Evolutionary conservation across 1,140 invertebrate genomes (phyloP), one percentile per base, ranked within the genome.

Genomic region (Campodea augens): DNA sequence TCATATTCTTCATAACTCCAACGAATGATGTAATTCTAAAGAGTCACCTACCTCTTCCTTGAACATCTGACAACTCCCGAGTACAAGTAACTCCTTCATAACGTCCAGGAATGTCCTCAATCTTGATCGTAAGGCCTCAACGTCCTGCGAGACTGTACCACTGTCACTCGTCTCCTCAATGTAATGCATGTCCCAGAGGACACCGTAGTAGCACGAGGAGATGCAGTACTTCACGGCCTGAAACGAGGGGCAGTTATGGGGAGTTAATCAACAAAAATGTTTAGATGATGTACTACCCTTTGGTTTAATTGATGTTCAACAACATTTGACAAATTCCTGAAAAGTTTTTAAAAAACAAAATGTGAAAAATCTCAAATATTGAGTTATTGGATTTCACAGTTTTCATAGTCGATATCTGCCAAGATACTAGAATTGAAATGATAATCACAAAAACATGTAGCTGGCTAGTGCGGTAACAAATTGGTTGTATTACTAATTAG

Each of bases 171-270:
- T 65, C 54, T 86, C 77, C 64, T 91, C 82, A 13, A 91, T 58
- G 51, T 77, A 72, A 58, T 81, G 72, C 44, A 92, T 70, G 51
- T 85, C 81, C 89, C 89, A 96, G 47, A 91, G 68, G 36, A 96
- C 71, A 1, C 81, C 80, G 65, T 84, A 90, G 56, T 82, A 89
- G 55, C 85, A 89, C 19, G 81, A 75, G 51, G 78, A 79, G 49
- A 95, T 79, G 47, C 83, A 86, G 61, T 87, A 90, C 52, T 87
- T 85, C 23, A 92, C 71, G 43, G 87, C 85, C 68, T 90, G 72
- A 15, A 50, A 51, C 43, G 40, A 23, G 47, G n/a, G n/a, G n/a
- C n/a, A n/a, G n/a, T n/a, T 32, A 43, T 44, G 27, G 45, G 1
- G 15, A 23, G 18, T 25, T 19, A 47, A 49, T n/a, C n/a, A n/a